Percentiles rank a stretch among this genome's conserved stretches.
phyloP scores from a whole-genome alignment of 2,797 vertebrate species.

The Varecia variegata region DNA sequence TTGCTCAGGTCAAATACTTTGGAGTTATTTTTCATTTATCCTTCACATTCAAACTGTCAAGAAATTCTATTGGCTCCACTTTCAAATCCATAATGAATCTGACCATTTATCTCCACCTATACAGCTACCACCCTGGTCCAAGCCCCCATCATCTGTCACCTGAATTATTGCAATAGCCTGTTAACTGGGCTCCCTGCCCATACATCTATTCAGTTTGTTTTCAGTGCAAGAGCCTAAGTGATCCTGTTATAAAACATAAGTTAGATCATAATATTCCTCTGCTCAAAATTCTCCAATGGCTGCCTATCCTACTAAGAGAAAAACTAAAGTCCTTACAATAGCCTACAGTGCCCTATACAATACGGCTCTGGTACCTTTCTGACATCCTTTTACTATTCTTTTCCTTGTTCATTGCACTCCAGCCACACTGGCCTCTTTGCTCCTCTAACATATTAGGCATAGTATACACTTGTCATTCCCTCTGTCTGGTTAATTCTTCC shows the following conservation, averaged over 20 bases:
- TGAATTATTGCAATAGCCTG: not conserved
- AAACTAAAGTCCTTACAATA: not conserved
- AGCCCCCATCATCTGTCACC: not conserved
- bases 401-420: not conserved
- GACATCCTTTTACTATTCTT: not conserved
- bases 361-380: not conserved
- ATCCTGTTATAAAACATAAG: not conserved
- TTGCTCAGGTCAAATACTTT: not conserved
- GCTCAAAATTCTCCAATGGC: not conserved
- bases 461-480: not conserved
- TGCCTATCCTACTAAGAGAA: not conserved
- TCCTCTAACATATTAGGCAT: not conserved
- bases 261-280: conserved; percentile 3
- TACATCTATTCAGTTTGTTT: not conserved
- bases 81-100: not conserved
- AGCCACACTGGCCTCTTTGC: not conserved
- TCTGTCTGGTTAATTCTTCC: not conserved
- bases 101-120: not conserved
- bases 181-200: not conserved
- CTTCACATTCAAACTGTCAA: not conserved
- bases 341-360: not conserved
- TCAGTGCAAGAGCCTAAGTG: not conserved
- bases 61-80: not conserved
- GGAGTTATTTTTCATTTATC: not conserved
- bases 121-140: not conserved